phyloP scores from a whole-genome alignment of 2,113 vertebrate genomes.

The Chaetura pelagica region DNA sequence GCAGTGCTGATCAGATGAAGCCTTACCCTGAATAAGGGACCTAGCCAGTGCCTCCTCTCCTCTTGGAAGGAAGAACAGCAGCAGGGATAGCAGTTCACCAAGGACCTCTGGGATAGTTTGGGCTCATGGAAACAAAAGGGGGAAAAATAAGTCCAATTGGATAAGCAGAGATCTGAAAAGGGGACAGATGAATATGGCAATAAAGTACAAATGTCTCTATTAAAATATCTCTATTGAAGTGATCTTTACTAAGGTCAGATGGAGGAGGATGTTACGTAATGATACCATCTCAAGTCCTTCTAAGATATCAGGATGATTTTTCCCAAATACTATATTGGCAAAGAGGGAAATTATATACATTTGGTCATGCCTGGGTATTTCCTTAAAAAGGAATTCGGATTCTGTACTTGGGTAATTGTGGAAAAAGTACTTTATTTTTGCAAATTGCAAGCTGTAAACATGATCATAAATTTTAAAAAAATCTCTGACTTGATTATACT shows the following conservation, averaged over 20 bases:
- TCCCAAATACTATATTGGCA: neutral
- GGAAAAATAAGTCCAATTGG: neutral
- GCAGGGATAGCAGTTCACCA: conserved; percentile 56
- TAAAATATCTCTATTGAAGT: neutral
- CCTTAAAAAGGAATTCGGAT: conserved; percentile 40
- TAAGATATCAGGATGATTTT: neutral
- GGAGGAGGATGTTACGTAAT: neutral
- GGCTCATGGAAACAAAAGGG: conserved; percentile 2
- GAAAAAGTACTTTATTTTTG: neutral
- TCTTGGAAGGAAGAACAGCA: conserved; percentile 61
- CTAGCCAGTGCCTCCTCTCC: conserved; percentile 54
- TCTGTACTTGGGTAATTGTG: neutral
- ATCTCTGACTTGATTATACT: neutral
- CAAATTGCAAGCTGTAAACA: neutral
- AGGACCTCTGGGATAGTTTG: conserved; percentile 53
- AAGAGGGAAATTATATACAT: neutral
- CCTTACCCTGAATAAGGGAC: conserved; percentile 42
- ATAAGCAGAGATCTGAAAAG: neutral
- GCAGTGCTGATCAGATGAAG: conserved; percentile 38
- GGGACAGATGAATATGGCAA: neutral
- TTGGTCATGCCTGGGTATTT: neutral
- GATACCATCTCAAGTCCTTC: neutral
- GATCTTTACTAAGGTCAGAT: neutral
- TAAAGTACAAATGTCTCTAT: neutral
- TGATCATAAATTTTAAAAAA: neutral